These are phyloP conservation scores for Sus scrofa DNA, from an alignment of 2,113 vertebrate species.

Conservation along the genomic window DNA sequence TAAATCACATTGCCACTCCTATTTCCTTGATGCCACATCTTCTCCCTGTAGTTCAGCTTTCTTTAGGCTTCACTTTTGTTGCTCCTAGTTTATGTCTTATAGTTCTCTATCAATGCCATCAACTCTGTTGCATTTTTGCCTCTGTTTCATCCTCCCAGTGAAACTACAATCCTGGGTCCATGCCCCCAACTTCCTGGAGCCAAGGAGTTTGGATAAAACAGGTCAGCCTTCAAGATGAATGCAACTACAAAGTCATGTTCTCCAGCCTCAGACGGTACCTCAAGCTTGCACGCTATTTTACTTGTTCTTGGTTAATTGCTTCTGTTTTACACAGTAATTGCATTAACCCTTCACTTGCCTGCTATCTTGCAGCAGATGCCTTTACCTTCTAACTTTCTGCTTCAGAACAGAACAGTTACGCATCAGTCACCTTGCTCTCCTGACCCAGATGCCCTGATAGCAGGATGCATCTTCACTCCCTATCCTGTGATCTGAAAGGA, in stretches of 20 bases:
- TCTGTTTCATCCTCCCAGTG: not conserved
- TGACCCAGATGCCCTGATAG: not conserved
- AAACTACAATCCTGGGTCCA: not conserved
- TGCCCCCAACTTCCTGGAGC: not conserved
- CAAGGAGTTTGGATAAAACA: not conserved
- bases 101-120: not conserved
- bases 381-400: not conserved
- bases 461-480: not conserved
- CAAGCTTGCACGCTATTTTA: not conserved
- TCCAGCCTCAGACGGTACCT: not conserved
- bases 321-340: not conserved
- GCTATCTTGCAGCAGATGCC: not conserved
- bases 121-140: not conserved
- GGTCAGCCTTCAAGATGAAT: not conserved
- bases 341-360: not conserved
- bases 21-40: not conserved
- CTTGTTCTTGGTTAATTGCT: not conserved
- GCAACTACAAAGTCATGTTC: not conserved
- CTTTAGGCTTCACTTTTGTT: not conserved
- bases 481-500: not conserved
- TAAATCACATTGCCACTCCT: not conserved
- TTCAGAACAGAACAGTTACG: not conserved
- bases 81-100: not conserved
- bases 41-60: not conserved
- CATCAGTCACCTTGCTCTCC: not conserved